Conservation (phyloP, 2,113 vertebrate species). For the Arenaria interpres region DNA sequence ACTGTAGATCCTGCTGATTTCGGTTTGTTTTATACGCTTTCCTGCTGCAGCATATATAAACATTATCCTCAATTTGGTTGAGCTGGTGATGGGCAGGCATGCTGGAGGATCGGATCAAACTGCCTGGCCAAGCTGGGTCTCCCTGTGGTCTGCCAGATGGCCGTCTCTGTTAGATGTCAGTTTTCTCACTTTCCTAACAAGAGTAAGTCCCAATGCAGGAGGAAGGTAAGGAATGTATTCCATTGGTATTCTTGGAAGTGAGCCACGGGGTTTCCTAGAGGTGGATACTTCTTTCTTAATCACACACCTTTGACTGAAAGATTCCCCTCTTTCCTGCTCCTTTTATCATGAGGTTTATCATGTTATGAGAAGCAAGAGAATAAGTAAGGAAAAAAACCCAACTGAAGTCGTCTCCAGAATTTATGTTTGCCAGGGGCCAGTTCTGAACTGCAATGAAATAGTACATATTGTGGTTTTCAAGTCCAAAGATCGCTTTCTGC, state of each 20-base stretch:
- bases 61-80: neutral
- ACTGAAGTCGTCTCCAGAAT: neutral
- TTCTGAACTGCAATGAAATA: neutral
- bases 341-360: neutral
- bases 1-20: neutral
- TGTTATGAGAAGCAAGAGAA: neutral
- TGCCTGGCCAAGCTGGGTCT: neutral
- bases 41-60: neutral
- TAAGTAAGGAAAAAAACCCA: neutral
- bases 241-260: neutral
- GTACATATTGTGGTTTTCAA: neutral
- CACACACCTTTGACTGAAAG: neutral
- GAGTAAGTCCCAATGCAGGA: neutral
- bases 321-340: neutral
- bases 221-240: neutral
- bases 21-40: neutral
- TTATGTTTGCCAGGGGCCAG: neutral
- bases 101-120: neutral
- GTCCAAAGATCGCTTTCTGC: neutral
- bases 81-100: neutral
- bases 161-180: neutral
- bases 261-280: neutral
- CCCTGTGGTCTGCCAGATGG: neutral
- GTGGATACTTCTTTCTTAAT: neutral
- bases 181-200: slow-evolving; percentile 18